Conservation (phyloP, 2,113 vertebrate species). For the Canis aureus region DNA sequence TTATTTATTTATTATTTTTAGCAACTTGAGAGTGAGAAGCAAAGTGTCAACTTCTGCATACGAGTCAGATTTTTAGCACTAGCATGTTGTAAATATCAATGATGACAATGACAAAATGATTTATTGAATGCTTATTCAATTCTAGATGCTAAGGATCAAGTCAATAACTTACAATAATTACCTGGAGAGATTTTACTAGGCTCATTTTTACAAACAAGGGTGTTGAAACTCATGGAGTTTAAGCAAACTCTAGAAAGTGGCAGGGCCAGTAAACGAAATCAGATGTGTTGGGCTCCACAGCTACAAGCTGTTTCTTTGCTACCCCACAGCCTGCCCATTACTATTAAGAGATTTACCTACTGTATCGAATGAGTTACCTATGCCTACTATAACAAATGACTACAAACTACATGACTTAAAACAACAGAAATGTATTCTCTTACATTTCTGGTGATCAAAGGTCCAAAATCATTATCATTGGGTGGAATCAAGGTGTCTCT, state of each 20-base stretch:
- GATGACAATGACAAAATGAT: background rate
- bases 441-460: background rate
- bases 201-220: background rate
- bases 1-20: background rate
- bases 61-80: background rate
- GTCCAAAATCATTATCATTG: background rate
- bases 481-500: background rate
- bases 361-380: background rate
- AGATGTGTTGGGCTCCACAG: background rate
- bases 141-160: background rate
- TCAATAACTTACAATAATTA: background rate
- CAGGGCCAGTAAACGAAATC: background rate
- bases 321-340: background rate
- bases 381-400: background rate
- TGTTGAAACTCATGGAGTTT: background rate
- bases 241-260: background rate
- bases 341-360: background rate
- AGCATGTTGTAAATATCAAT: background rate
- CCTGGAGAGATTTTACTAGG: background rate
- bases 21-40: background rate
- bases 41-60: background rate
- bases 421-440: background rate
- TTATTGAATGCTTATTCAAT: background rate
- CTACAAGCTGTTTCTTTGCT: background rate
- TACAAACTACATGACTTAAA: background rate